phyloP scores from a whole-genome alignment of 2,113 vertebrate species.

The Archocentrus centrarchus region DNA sequence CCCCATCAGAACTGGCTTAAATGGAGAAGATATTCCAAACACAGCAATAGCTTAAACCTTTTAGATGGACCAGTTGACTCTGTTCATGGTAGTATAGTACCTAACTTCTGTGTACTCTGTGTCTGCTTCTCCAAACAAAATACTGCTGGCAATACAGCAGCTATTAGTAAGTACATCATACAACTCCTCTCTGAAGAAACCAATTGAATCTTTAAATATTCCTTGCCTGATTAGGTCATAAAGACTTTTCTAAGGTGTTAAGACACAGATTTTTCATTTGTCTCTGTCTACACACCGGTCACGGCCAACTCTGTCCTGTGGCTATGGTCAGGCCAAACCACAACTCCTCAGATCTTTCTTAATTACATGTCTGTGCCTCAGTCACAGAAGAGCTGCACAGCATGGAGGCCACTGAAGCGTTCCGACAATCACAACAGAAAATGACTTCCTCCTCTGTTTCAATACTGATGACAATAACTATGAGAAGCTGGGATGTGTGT shows the following conservation, averaged over 20 bases:
- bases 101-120: background rate
- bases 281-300: background rate
- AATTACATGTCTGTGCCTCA: conserved; percentile 41
- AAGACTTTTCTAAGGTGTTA: background rate
- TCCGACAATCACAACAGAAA: conserved; percentile 34
- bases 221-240: too few relatives aligned
- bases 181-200: accelerated
- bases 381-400: conserved; percentile 23
- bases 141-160: background rate
- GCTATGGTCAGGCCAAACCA: background rate
- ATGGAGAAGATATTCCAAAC: background rate
- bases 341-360: conserved; percentile 44
- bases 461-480: background rate
- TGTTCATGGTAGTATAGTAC: background rate
- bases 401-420: conserved; percentile 8
- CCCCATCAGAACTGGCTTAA: background rate
- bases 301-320: background rate
- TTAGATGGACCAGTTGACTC: background rate
- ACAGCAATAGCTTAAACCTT: background rate
- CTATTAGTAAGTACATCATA: background rate
- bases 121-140: background rate
- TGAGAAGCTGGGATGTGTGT: background rate
- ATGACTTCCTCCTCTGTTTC: conserved; percentile 24
- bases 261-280: background rate
- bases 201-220: background rate